Base-by-base conservation (phyloP, 2,113 vertebrate species). In the Corythoichthys haematopterus region DNA sequence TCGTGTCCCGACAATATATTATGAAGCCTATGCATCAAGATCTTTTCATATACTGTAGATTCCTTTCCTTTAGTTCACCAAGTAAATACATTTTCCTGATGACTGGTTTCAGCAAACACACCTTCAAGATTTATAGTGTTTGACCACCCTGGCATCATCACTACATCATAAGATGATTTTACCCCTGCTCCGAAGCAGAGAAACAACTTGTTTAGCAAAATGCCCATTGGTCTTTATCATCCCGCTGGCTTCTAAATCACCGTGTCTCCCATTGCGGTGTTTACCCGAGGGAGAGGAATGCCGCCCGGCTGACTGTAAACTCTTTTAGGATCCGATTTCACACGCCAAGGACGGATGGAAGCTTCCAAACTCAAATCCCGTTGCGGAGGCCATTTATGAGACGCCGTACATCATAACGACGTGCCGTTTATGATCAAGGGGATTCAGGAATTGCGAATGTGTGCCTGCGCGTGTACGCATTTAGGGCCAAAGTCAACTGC, bases 321-420 rank as follows among this genome's bases (percentile, higher is more conserved):
- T 46, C 52, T 67, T 82, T 85, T 74, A 79, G 55, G 20, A 79
- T 81, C 83, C 46, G 80, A 83, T 79, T 75, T 76, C 45, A 58
- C 58, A 65, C 76, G 80, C 83, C 68, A 82, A 77, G 72, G 80
- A 71, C 57, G 35, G 80, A 71, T 55, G 35, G 57, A 62, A 66
- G 65, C 82, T 69, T 79, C 73, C 13, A 4, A 47, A 67, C 67
- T 40, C n/a, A 64, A 78, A 80, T 81, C 78, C 72, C 76, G 80
- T 83, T 74, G 76, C 4, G 2, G 68, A 64, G 63, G 66, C 40
- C 75, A 70, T 88, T 83, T 86, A 80, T 68, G 62, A 64, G 82
- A 62, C 33, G 65, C 77, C 67, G 47, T 88, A 74, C 77, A 82
- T 87, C 85, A 89, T 74, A 65, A 58, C 78, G 79, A 83, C 81